Evolutionary conservation across 2,888 invertebrate species (phyloP), one percentile per base, ranked within the genome.

Genomic region (Tillus elongatus): DNA sequence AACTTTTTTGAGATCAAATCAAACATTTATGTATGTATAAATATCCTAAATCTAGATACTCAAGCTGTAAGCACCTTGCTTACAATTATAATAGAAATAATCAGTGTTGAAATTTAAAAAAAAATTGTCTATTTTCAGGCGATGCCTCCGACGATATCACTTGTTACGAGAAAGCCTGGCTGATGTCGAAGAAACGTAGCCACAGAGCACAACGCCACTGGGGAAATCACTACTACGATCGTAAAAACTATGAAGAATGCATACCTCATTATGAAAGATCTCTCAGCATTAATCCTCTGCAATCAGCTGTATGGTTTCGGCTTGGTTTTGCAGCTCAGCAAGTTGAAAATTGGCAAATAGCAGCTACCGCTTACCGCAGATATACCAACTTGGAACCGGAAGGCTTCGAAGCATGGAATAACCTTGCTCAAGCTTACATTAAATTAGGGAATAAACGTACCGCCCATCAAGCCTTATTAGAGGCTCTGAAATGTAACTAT

Each of bases 401-500:
- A 65, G 85, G 86, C 36, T 96, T 90, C 62, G 95, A 97, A 66
- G 92, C 92, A 0, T 98, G 97, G 98, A 97, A 93, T 65, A 98
- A 98, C 64, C 69, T 98, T 40, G 91, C 93, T 9, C 91, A 95
- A 57, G 89, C 90, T 2, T 90, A 95, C 52, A 81, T 93, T 4
- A 83, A 87, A 55, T 70, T 86, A 36, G 84, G 86, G 0, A 84
- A 96, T 57, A 92, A 90, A 67, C 70, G 74, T 39, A 74, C 87
- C 38, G 96, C 95, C 0, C 85, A 89, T 67, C 74, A 79, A 36
- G 82, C 89, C 2, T 67, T 95, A 0, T 77, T 84, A 53, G 95
- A 97, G 64, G 87, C 97, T 0, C 65, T 95, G 1, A 82, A 87
- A 60, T 93, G 85, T 63, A 91, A 90, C 66, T 93, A 81, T 59